Evolutionary conservation across 37 sponge, comb jelly and placozoan species (phyloP).

Genomic region (Haliclona indistincta): DNA sequence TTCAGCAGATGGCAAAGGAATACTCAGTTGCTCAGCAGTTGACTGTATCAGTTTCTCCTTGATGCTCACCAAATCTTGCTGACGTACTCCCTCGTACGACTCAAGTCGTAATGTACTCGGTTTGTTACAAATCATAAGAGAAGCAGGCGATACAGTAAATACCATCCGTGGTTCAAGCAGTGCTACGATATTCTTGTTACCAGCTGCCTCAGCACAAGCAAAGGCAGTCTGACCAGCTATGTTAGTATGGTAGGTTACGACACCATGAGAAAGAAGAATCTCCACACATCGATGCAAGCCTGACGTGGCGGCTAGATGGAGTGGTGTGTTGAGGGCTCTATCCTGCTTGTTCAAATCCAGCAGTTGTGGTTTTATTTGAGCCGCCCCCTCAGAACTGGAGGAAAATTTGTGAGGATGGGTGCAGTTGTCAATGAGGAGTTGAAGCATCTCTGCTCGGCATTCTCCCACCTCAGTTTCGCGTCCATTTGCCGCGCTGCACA

Average conservation of each 20-base stretch:
- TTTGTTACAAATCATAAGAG: not conserved
- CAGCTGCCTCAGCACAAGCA: slow-evolving; percentile 16
- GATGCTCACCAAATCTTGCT: not conserved
- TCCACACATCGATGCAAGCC: slow-evolving; percentile 3
- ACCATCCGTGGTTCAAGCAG: slow-evolving; percentile 33
- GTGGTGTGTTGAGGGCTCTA: slow-evolving; percentile 20
- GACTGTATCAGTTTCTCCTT: slow-evolving; percentile 7
- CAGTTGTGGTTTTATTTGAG: not conserved
- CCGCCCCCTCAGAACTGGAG: not conserved
- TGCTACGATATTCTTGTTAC: not conserved
- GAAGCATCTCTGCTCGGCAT: slow-evolving; percentile 22
- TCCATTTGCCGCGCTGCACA: slow-evolving; percentile 10
- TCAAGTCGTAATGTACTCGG: slow-evolving; percentile 16
- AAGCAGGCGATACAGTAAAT: not conserved
- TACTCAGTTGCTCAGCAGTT: not conserved
- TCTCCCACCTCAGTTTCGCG: not conserved
- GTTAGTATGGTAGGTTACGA: not conserved
- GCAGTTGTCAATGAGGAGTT: slow-evolving; percentile 21
- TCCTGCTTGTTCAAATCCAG: slow-evolving; percentile 19
- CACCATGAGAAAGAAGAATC: slow-evolving; percentile 23
- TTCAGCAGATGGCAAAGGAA: not conserved
- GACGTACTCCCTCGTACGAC: slow-evolving; percentile 14
- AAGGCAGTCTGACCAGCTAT: slow-evolving; percentile 35
- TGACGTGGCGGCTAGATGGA: slow-evolving; percentile 28
- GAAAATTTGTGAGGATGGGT: slow-evolving; percentile 1